A percentile compares a stretch with the other conserved stretches of the same genome.
Conservation (phyloP, 2,888 invertebrate genomes). For the Fragum fragum region DNA sequence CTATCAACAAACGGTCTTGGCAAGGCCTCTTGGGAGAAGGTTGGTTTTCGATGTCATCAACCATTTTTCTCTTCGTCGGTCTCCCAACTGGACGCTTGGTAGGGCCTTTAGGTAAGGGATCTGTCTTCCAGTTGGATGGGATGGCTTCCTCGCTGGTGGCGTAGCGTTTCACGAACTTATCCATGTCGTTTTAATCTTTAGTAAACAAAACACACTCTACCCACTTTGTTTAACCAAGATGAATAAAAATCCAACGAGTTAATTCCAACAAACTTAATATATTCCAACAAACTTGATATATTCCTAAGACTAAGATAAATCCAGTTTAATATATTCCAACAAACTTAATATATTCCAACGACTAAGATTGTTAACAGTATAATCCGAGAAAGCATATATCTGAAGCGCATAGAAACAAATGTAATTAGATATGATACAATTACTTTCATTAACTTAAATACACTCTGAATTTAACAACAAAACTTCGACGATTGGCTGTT, state of each 20-base stretch:
- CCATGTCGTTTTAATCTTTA: background rate
- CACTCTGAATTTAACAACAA: background rate
- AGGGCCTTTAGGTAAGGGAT: background rate
- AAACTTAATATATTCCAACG: background rate
- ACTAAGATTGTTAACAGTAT: background rate
- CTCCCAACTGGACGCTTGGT: background rate
- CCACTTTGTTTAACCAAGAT: background rate
- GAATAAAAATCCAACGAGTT: background rate
- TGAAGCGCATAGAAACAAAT: too few relatives aligned
- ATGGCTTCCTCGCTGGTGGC: constrained; percentile 1
- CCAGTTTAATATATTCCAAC: background rate
- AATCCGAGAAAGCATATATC: background rate
- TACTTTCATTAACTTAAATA: background rate
- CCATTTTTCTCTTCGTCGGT: background rate
- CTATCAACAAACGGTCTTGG: background rate
- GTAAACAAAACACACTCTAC: background rate
- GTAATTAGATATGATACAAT: background rate
- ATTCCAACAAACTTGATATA: background rate
- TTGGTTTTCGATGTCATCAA: background rate
- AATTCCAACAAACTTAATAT: background rate
- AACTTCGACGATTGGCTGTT: too few relatives aligned
- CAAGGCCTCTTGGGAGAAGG: background rate
- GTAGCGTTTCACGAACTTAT: background rate
- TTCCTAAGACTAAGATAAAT: background rate
- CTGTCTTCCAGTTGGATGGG: background rate